These are phyloP conservation scores for Andrena cerasifolii DNA, from an alignment of 1,140 invertebrate genomes.

Conservation along the genomic window DNA sequence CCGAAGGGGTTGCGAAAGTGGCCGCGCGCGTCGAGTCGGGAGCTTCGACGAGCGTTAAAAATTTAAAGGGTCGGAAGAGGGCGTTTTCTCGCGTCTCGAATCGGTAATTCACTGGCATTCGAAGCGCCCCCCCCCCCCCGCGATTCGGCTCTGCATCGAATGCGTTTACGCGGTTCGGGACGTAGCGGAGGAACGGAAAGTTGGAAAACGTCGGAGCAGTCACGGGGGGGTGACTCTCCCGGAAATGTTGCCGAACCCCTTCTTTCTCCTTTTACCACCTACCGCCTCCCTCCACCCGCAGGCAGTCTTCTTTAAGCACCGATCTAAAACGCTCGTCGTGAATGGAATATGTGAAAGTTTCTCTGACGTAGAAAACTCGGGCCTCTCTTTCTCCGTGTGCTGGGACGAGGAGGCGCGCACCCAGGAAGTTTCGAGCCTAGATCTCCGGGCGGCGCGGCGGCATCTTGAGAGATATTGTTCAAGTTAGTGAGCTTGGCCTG, in stretches of 20 bases:
- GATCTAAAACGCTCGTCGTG: constrained; percentile 46
- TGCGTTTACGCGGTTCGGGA: constrained; percentile 7
- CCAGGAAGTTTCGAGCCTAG: constrained; percentile 49
- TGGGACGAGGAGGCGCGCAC: constrained; percentile 10
- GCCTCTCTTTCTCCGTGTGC: constrained; percentile 12
- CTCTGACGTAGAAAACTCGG: constrained; percentile 43
- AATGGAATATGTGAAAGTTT: constrained; percentile 61
- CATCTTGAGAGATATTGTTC: constrained; percentile 65
- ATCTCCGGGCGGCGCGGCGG: constrained; percentile 44
- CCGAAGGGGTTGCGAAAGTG: neutral
- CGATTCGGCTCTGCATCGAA: neutral
- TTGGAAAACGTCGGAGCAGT: neutral
- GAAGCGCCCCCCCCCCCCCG: neutral
- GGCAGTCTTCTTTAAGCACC: constrained; percentile 26
- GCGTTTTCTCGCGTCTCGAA: neutral
- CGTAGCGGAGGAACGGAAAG: constrained; percentile 6
- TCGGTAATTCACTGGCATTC: constrained; percentile 10
- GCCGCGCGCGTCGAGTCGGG: too few species aligned
- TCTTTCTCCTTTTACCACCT: neutral
- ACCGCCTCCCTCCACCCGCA: too few species aligned
- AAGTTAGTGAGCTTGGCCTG: constrained; percentile 54
- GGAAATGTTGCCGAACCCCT: neutral
- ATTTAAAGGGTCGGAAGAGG: neutral
- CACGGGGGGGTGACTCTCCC: neutral
- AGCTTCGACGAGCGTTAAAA: neutral